These are phyloP conservation scores for Lepus townsendii DNA, from an alignment of 2,797 vertebrate species.

Conservation along the genomic window DNA sequence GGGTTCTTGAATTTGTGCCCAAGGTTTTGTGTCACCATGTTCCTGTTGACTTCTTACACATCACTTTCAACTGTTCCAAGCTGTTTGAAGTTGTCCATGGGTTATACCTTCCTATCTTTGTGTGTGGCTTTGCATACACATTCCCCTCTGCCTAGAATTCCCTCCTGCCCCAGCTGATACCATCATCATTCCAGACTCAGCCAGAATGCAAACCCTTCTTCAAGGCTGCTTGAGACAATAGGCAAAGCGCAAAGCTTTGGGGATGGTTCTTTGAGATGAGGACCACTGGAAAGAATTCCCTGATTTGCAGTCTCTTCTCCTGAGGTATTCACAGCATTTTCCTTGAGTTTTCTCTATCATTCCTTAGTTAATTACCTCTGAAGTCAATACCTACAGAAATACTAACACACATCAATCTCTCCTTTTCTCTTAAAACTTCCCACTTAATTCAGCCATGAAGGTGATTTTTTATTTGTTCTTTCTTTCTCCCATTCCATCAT, in stretches of 20 bases:
- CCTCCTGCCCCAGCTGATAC: not conserved
- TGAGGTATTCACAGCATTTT: not conserved
- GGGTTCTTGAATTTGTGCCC: not conserved
- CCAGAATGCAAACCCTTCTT: not conserved
- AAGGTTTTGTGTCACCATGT: not conserved
- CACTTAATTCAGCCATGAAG: not conserved
- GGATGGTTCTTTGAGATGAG: not conserved
- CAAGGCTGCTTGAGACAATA: not conserved
- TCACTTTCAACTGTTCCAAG: not conserved
- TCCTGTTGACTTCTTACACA: not conserved
- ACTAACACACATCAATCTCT: not conserved
- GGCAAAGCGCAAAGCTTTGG: not conserved
- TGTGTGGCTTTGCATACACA: not conserved
- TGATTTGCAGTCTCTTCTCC: not conserved
- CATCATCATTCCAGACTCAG: not conserved
- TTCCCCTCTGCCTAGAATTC: not conserved
- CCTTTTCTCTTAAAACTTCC: conserved; percentile 19
- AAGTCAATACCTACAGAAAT: not conserved
- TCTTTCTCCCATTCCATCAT: not conserved
- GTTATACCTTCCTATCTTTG: not conserved
- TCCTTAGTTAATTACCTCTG: not conserved
- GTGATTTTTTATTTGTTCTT: not conserved
- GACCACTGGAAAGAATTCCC: not conserved
- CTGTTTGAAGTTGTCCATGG: not conserved
- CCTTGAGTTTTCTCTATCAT: not conserved